Conservation (phyloP, 2,797 vertebrate species). For the Aselliscus stoliczkanus region DNA sequence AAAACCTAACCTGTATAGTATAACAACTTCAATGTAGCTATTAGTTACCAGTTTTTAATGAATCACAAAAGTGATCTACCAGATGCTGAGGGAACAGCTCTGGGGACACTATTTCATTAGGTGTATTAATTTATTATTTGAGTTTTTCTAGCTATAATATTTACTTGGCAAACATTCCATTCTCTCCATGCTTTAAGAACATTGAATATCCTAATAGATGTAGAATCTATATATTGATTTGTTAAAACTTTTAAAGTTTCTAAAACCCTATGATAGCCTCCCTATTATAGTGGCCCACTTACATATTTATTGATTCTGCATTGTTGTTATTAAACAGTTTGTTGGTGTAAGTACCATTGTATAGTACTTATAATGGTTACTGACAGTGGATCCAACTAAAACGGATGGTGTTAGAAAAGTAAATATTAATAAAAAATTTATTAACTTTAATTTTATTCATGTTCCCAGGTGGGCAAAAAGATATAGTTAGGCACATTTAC, state of each 20-base stretch:
- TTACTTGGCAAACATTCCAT: background rate
- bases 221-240: background rate
- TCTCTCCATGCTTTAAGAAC: background rate
- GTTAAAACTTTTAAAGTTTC: background rate
- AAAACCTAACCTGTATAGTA: background rate
- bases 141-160: background rate
- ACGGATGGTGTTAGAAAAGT: background rate
- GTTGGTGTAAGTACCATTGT: slow-evolving; percentile 2
- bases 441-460: slow-evolving; percentile 11
- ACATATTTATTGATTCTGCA: background rate
- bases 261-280: background rate
- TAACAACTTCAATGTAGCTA: background rate
- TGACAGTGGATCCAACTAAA: background rate
- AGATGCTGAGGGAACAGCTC: background rate
- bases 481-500: background rate
- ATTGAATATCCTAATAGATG: background rate
- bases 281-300: background rate
- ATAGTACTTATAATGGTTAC: background rate
- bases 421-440: background rate
- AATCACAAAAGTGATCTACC: background rate
- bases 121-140: background rate
- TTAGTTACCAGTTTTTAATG: background rate
- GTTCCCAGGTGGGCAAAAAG: background rate
- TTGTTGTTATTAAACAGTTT: background rate
- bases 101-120: background rate